Conservation (phyloP, 1,140 invertebrate genomes). For the Lasioglossum baleicum region DNA sequence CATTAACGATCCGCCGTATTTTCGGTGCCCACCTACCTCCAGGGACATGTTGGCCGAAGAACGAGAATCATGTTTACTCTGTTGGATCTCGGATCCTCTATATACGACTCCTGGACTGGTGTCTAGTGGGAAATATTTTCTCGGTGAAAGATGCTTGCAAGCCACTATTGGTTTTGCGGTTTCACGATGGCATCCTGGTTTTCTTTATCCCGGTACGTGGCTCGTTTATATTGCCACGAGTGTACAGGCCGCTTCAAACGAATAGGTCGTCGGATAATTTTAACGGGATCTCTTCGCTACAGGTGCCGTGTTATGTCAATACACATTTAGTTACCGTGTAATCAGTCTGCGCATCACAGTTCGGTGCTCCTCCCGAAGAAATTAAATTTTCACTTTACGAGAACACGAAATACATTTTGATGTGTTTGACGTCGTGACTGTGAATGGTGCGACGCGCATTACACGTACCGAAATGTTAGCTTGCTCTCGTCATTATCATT, state of each 20-base stretch:
- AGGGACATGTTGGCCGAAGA: slow-evolving; percentile 24
- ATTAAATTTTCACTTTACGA: too few relatives aligned
- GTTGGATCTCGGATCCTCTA: slow-evolving; percentile 22
- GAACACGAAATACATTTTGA: too few relatives aligned
- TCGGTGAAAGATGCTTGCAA: slow-evolving; percentile 40
- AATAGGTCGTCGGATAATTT: neutral
- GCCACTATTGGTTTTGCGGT: slow-evolving; percentile 29
- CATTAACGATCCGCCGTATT: slow-evolving; percentile 31
- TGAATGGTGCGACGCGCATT: too few relatives aligned
- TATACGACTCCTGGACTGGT: slow-evolving; percentile 28
- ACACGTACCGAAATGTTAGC: too few relatives aligned
- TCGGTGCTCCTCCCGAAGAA: too few relatives aligned
- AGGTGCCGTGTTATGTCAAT: too few relatives aligned
- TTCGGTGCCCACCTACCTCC: slow-evolving; percentile 14
- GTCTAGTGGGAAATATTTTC: slow-evolving; percentile 48
- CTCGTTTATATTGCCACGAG: neutral
- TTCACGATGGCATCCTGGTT: neutral
- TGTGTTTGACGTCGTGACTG: too few relatives aligned
- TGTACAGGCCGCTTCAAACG: neutral
- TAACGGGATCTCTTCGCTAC: too few relatives aligned
- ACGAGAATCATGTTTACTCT: slow-evolving; percentile 40
- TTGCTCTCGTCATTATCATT: too few relatives aligned
- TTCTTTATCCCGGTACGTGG: slow-evolving; percentile 18
- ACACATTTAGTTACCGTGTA: too few relatives aligned
- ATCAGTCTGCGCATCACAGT: too few relatives aligned